Percentiles rank a stretch among this genome's conserved stretches.
phyloP scores from a whole-genome alignment of 2,888 invertebrate genomes.

The Phortica magna region DNA sequence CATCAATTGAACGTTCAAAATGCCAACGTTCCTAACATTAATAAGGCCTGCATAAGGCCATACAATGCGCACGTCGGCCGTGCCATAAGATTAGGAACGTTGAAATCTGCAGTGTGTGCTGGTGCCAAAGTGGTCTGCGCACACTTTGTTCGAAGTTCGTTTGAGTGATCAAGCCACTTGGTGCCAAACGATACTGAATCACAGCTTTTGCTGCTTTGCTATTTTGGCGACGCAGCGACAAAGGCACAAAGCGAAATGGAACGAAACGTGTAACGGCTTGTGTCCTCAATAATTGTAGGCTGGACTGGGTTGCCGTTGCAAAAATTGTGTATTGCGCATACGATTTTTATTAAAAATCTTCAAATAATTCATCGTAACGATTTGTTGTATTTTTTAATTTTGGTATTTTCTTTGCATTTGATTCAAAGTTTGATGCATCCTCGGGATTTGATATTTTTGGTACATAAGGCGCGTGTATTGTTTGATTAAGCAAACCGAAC shows the following conservation, averaged over 20 bases:
- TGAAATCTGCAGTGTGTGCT: background rate
- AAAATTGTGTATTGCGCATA: background rate
- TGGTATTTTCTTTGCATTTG: background rate
- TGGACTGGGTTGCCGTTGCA: no score
- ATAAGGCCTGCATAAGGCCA: no score
- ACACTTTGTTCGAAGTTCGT: no score
- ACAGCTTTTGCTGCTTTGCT: background rate
- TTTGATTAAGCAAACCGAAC: conserved; percentile 1
- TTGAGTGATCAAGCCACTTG: no score
- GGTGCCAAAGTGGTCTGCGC: no score
- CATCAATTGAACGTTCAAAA: no score
- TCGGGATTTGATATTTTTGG: background rate
- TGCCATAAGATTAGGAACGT: background rate
- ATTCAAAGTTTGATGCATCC: background rate
- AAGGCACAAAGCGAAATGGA: no score
- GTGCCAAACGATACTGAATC: no score
- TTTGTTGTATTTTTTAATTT: background rate
- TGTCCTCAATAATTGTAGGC: no score
- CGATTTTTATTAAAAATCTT: background rate
- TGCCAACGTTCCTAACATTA: no score
- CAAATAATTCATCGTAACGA: background rate
- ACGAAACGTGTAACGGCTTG: no score
- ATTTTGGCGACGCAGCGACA: no score
- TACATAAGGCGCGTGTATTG: background rate
- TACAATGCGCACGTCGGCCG: background rate